Evolutionary conservation across 2,888 invertebrate genomes (phyloP).

Genomic region (Melolontha melolontha): DNA sequence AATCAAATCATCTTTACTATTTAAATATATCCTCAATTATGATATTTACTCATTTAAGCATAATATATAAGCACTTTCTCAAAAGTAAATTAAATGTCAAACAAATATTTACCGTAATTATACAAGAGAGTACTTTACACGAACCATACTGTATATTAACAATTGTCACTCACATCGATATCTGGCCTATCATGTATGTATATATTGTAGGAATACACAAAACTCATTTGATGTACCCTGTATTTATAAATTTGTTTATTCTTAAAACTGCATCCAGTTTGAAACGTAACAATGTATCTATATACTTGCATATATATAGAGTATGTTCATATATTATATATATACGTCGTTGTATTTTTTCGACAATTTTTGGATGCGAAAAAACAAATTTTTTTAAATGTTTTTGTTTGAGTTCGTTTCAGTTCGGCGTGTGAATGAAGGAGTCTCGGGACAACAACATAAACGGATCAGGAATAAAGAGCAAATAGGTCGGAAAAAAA

Average conservation of each 20-base stretch:
- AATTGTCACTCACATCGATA: slow-evolving; percentile 2
- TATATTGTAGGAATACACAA: slow-evolving; percentile 42
- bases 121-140: neutral
- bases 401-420: slow-evolving; percentile 2
- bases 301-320: no score
- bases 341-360: slow-evolving; percentile 50
- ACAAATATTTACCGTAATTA: no score
- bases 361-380: slow-evolving; percentile 43
- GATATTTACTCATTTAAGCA: no score
- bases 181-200: neutral
- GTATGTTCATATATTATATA: neutral
- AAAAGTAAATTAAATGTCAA: no score
- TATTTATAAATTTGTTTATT: slow-evolving; percentile 32
- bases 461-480: neutral
- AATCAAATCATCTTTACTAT: no score
- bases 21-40: no score
- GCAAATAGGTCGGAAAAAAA: no score
- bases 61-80: no score
- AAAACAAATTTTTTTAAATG: slow-evolving; percentile 36
- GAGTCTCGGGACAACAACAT: neutral
- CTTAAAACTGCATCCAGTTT: neutral
- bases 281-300: no score
- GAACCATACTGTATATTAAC: slow-evolving; percentile 16
- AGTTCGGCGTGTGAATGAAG: slow-evolving; percentile 3
- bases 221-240: slow-evolving; percentile 48